Base-by-base conservation (phyloP, 2,797 vertebrate genomes). In the Fratercula arctica region DNA sequence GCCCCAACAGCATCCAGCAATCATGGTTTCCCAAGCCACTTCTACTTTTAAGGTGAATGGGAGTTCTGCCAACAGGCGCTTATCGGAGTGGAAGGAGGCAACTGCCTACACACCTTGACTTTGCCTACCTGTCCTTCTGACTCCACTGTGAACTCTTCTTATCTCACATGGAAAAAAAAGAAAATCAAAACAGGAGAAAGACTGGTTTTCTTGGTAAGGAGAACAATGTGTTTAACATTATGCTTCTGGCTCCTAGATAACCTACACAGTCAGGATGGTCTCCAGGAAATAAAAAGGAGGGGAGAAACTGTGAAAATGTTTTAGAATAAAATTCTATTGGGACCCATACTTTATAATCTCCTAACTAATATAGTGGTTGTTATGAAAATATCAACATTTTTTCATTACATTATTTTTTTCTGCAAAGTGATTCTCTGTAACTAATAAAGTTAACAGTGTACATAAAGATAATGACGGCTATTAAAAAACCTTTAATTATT, bases 401-500 rank as follows among this genome's bases (percentile, higher is more conserved):
- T 87, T 82, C 8, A 13, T 70, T 67, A 4, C 3, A 10, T 48
- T 37, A 8, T 48, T 37, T 87, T 76, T 68, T 45, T 21, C 45
- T 74, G 37, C 12, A 37, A 63, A 85, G 13, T 57, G 48, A 23
- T 91, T 88, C 28, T 88, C 28, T 92, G 29, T 89, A 89, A 41
- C 39, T 73, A 43, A 54, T 48, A 29, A 77, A 77, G 37, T 72
- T 83, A 67, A 80, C n/a, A 48, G 16, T n/a, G 23, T 60, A 64
- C 37, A 25, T 90, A 67, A 93, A 96, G 24, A 41, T 66, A 76
- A 88, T 57, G 7, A 19, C 59, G 43, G 54, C 19, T 73, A 64
- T 91, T 93, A 78, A 93, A 94, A 92, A 78, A 4, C 18, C 25
- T 53, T 91, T 84, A 85, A 67, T 50, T 11, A 35, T n/a, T 24